Conservation (phyloP, 2,113 vertebrate genomes). For the Tylochromis polylepis region DNA sequence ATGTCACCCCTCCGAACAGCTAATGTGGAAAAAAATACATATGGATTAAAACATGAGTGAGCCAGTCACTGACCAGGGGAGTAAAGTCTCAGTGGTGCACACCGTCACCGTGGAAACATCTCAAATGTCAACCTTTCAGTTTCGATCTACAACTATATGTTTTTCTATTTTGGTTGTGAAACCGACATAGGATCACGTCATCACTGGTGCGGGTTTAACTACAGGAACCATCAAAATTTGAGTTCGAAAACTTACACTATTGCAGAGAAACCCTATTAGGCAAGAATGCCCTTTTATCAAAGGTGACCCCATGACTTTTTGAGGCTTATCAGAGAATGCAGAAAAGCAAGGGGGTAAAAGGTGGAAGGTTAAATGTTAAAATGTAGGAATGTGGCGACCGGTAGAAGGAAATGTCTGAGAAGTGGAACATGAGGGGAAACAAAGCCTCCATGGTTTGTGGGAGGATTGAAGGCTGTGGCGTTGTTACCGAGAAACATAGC, state of each 20-base stretch:
- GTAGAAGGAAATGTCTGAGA: neutral
- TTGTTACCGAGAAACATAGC: neutral
- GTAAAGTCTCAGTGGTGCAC: neutral
- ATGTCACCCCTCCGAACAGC: neutral
- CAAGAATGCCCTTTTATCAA: conserved; percentile 51
- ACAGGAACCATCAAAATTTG: neutral
- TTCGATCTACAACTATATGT: neutral
- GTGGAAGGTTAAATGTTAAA: conserved; percentile 40
- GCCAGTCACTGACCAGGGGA: conserved; percentile 1
- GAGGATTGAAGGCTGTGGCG: neutral
- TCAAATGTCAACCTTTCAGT: neutral
- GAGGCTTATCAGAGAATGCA: conserved; percentile 50
- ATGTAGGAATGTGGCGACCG: conserved; percentile 31
- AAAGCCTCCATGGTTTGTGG: conserved; percentile 15
- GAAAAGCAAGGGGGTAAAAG: conserved; percentile 9
- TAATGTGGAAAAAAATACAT: conserved; percentile 41
- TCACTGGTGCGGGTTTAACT: neutral
- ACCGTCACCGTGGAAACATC: neutral
- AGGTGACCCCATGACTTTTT: conserved; percentile 22
- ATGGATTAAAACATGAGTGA: neutral
- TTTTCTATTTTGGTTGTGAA: neutral
- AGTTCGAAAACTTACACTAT: neutral
- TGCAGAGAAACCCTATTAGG: neutral
- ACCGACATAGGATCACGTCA: neutral
- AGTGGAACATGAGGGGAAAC: neutral